These are phyloP conservation scores for Drosophila serrata DNA, from an alignment of 1,140 invertebrate genomes.

Conservation along the genomic window DNA sequence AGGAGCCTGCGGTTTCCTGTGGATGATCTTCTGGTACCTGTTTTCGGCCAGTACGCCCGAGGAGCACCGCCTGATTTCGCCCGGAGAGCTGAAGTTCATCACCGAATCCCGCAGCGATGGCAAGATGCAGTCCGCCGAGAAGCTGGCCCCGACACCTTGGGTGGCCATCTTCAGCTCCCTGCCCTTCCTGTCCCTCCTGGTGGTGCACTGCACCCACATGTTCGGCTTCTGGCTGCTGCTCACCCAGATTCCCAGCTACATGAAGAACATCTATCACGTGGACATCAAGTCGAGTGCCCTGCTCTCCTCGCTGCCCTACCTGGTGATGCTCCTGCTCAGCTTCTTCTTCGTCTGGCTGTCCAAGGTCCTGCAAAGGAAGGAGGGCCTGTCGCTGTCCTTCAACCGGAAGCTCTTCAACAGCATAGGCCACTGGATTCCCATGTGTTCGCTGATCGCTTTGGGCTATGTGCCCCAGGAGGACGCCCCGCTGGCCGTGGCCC, in stretches of 20 bases:
- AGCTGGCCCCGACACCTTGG: slow-evolving; percentile 88
- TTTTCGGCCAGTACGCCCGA: slow-evolving; percentile 90
- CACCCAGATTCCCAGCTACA: slow-evolving; percentile 96
- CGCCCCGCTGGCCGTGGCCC: slow-evolving; percentile 86
- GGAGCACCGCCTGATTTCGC: slow-evolving; percentile 86
- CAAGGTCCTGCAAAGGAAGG: slow-evolving; percentile 88
- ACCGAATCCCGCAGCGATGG: slow-evolving; percentile 84
- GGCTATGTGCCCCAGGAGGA: slow-evolving; percentile 87
- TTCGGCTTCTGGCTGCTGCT: slow-evolving; percentile 98
- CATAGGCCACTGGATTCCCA: slow-evolving; percentile 88
- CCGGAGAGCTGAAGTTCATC: slow-evolving; percentile 88
- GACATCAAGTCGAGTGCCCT: slow-evolving; percentile 91
- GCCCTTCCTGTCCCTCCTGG: slow-evolving; percentile 93
- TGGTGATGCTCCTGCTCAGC: slow-evolving; percentile 90
- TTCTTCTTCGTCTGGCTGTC: slow-evolving; percentile 89
- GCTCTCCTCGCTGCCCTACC: slow-evolving; percentile 92
- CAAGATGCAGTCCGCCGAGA: slow-evolving; percentile 60
- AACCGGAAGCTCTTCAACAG: slow-evolving; percentile 90
- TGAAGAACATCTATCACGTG: slow-evolving; percentile 92
- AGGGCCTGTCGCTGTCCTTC: slow-evolving; percentile 86
- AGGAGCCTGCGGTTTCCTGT: slow-evolving; percentile 88
- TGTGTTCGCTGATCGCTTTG: slow-evolving; percentile 88
- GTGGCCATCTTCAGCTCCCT: slow-evolving; percentile 90
- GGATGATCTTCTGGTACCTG: slow-evolving; percentile 88
- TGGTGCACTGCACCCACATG: slow-evolving; percentile 95